Conservation (phyloP, 2,113 vertebrate genomes). For the Oreotrochilus melanogaster region DNA sequence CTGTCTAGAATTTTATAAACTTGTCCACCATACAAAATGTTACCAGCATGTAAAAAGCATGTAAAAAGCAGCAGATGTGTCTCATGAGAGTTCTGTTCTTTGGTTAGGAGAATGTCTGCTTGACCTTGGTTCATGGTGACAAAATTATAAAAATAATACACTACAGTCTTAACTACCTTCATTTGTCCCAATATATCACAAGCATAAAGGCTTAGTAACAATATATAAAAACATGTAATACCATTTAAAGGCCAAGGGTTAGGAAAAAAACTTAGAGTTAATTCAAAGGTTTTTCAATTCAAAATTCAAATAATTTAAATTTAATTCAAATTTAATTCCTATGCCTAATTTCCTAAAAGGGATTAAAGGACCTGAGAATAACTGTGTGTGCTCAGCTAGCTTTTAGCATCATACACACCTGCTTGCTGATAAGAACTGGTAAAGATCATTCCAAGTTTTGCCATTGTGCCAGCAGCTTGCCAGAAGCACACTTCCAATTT, state of each 20-base stretch:
- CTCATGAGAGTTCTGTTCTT: neutral
- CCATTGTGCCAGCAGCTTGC: neutral
- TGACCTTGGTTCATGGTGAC: neutral
- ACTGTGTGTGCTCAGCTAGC: neutral
- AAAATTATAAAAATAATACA: neutral
- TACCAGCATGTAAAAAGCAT: neutral
- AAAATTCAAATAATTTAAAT: no score
- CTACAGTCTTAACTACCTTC: neutral
- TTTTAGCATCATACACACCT: neutral
- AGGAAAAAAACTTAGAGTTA: neutral
- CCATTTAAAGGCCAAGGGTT: neutral
- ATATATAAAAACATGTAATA: neutral
- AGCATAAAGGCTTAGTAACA: neutral
- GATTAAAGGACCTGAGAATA: neutral
- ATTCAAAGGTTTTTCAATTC: no score
- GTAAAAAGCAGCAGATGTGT: neutral
- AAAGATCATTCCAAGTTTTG: neutral
- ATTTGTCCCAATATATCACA: neutral
- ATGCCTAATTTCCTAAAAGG: neutral
- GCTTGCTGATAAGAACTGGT: neutral
- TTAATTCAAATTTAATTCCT: no score
- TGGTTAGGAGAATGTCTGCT: fast-evolving
- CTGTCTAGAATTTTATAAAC: neutral
- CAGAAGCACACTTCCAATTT: neutral
- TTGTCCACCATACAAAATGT: fast-evolving